Conservation (phyloP, 2,113 vertebrate genomes). For the Serilophus lunatus region DNA sequence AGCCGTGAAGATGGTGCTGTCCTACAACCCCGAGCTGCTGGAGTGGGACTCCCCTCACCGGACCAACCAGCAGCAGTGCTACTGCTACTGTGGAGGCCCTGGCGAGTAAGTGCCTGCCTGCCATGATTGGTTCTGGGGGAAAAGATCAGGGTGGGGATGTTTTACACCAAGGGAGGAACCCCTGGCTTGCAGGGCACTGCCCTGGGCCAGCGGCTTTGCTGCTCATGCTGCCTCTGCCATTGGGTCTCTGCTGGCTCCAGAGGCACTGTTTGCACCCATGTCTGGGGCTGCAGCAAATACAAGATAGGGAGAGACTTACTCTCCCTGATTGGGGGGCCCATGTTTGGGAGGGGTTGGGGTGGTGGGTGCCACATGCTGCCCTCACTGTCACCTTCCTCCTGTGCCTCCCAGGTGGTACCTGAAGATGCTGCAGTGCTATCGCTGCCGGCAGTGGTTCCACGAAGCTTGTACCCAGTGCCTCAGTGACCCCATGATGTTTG, state of each 20-base stretch:
- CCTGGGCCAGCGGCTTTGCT: neutral
- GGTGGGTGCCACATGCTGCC: accelerated
- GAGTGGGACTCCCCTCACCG: conserved; percentile 92
- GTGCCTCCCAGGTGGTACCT: conserved; percentile 87
- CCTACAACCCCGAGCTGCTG: conserved; percentile 85
- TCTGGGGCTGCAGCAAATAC: neutral
- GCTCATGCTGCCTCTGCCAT: accelerated
- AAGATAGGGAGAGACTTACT: accelerated
- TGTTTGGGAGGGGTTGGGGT: accelerated
- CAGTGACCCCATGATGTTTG: conserved; percentile 92
- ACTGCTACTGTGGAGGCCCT: conserved; percentile 93
- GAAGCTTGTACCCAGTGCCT: conserved; percentile 97
- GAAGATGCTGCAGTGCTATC: conserved; percentile 95
- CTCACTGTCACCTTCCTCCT: accelerated
- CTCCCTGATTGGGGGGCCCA: accelerated
- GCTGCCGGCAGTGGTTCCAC: conserved; percentile 95
- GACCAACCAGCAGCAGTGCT: conserved; percentile 95
- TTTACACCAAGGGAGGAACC: neutral
- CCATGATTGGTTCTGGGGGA: accelerated
- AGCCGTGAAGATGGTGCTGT: conserved; percentile 91
- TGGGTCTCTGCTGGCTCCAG: accelerated
- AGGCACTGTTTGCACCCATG: neutral
- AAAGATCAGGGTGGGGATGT: neutral
- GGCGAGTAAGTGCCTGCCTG: conserved; percentile 82
- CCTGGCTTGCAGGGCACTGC: neutral